Evolutionary conservation across 2,797 vertebrate species (phyloP).

Genomic region (Clarias fuscus): DNA sequence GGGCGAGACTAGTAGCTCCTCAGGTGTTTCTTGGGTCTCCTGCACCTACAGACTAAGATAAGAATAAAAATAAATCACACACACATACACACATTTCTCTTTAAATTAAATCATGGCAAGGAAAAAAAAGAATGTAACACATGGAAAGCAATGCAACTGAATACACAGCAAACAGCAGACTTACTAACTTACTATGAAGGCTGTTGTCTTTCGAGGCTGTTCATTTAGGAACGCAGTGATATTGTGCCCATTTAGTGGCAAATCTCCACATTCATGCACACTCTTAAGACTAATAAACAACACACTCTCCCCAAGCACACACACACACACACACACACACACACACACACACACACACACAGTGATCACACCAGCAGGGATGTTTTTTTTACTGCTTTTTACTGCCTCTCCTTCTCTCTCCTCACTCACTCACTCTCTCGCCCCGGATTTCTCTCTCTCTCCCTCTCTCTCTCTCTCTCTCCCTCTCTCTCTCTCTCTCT

Average conservation of each 20-base stretch:
- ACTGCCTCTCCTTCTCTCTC: neutral
- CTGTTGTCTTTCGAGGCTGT: neutral
- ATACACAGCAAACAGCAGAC: neutral
- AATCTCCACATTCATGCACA: neutral
- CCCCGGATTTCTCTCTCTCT: neutral
- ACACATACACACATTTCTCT: neutral
- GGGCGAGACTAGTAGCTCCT: slow-evolving; percentile 36
- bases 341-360: too few relatives aligned
- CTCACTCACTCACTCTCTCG: neutral
- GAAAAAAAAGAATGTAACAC: neutral
- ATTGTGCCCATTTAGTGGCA: neutral
- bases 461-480: neutral
- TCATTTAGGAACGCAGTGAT: too few relatives aligned
- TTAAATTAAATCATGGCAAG: neutral
- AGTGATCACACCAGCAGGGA: neutral
- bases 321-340: too few relatives aligned
- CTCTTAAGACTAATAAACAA: neutral
- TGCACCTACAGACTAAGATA: neutral
- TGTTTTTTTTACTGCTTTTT: neutral
- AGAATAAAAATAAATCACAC: slow-evolving; percentile 30
- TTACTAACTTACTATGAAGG: slow-evolving; percentile 2
- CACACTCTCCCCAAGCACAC: neutral
- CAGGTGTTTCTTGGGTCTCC: slow-evolving; percentile 39
- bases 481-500: neutral
- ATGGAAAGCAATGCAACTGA: neutral